Evolutionary conservation across 2,888 invertebrate species (phyloP).

Genomic region (Nematopogon swammerdamellus): DNA sequence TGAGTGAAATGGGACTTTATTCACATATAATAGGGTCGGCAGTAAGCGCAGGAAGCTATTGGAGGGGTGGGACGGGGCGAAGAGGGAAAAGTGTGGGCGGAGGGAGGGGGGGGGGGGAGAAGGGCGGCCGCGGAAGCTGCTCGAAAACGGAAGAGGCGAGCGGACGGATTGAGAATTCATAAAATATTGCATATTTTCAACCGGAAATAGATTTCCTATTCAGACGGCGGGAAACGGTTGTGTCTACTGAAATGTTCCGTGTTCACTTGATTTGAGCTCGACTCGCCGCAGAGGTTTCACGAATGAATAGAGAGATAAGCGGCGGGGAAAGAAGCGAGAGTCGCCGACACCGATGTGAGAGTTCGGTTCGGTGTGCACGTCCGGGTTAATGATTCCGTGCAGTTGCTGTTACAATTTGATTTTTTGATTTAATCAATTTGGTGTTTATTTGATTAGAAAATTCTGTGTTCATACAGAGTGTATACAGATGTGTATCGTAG

Average conservation of each 20-base stretch:
- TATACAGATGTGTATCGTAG: too few relatives aligned
- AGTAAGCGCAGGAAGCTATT: neutral
- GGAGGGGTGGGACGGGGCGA: neutral
- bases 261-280: neutral
- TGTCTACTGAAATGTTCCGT: neutral
- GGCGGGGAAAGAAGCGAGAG: neutral
- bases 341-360: too few relatives aligned
- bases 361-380: too few relatives aligned
- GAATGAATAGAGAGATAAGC: neutral
- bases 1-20: too few relatives aligned
- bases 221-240: neutral
- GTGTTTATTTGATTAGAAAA: too few relatives aligned
- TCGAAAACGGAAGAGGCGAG: neutral
- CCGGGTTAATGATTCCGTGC: too few relatives aligned
- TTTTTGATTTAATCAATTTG: too few relatives aligned
- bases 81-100: too few relatives aligned
- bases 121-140: neutral
- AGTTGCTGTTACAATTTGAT: too few relatives aligned
- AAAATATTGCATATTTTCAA: conserved; percentile 6
- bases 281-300: neutral
- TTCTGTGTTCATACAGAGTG: too few relatives aligned
- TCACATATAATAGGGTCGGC: neutral
- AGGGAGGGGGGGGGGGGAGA: neutral
- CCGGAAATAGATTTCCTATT: conserved; percentile 4
- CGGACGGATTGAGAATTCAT: conserved; percentile 2